These are phyloP conservation scores for Hermodice carunculata DNA, from an alignment of 2,888 invertebrate species.

Conservation along the genomic window DNA sequence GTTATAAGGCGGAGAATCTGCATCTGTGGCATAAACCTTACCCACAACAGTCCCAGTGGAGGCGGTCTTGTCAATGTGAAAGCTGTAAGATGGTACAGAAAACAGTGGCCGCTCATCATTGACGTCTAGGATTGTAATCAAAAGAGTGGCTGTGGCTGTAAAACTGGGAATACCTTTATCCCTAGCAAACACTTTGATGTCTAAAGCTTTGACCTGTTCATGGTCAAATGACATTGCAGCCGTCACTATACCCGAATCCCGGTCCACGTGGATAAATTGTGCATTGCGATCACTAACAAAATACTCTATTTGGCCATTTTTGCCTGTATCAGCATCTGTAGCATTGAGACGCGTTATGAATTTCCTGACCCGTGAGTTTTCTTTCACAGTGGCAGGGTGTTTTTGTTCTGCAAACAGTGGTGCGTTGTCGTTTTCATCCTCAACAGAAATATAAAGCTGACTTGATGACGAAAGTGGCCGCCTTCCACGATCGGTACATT, in stretches of 20 bases:
- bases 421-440: too few species aligned
- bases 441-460: too few species aligned
- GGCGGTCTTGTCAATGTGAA: slow-evolving; percentile 79
- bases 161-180: slow-evolving; percentile 55
- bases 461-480: too few species aligned
- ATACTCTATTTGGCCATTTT: too few species aligned
- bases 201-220: slow-evolving; percentile 72
- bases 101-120: slow-evolving; percentile 63
- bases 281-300: too few species aligned
- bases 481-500: too few species aligned
- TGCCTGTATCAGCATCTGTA: too few species aligned
- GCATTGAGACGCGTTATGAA: too few species aligned
- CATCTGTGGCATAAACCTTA: slow-evolving; percentile 53
- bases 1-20: slow-evolving; percentile 53
- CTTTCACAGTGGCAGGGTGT: too few species aligned
- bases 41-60: slow-evolving; percentile 52
- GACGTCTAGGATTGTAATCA: slow-evolving; percentile 50
- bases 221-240: slow-evolving; percentile 90
- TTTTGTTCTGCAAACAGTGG: too few species aligned
- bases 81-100: slow-evolving; percentile 83
- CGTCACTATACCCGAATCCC: slow-evolving; percentile 82
- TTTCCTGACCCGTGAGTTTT: too few species aligned
- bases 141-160: slow-evolving; percentile 49
- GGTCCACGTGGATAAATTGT: slow-evolving; percentile 74
- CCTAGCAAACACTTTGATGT: slow-evolving; percentile 52